Percentiles rank a stretch among this genome's conserved stretches.
phyloP scores from a whole-genome alignment of 2,113 vertebrate genomes.

The Cochlearius cochlearius region DNA sequence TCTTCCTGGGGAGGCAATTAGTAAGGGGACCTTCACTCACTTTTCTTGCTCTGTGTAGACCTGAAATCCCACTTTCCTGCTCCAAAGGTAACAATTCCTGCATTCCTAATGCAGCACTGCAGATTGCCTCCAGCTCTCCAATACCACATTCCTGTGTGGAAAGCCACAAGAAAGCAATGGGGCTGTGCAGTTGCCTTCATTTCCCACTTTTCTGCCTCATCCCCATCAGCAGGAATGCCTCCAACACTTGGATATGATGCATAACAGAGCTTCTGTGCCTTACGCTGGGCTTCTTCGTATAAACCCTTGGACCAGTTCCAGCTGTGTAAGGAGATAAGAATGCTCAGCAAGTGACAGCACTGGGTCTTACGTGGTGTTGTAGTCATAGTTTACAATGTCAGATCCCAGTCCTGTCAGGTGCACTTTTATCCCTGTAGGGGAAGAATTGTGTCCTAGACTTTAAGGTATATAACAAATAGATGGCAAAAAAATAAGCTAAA shows the following conservation, averaged over 20 bases:
- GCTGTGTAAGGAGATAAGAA: background rate
- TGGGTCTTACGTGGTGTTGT: background rate
- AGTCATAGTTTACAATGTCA: background rate
- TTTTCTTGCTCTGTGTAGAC: background rate
- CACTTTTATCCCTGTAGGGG: background rate
- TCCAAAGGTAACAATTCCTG: background rate
- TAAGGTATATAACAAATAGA: background rate
- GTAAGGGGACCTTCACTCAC: background rate
- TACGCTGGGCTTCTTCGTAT: background rate
- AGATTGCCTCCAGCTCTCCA: background rate
- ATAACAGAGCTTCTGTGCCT: background rate
- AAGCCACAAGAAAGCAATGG: background rate
- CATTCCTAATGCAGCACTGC: background rate
- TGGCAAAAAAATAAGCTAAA: background rate
- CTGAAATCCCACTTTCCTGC: background rate
- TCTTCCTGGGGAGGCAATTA: background rate
- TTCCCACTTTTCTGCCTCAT: background rate
- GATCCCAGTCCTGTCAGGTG: background rate
- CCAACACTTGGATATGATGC: background rate
- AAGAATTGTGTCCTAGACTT: background rate
- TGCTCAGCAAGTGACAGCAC: background rate
- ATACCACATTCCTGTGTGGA: background rate
- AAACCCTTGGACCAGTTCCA: background rate
- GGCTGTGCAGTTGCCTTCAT: background rate
- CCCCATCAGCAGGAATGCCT: background rate